Percentiles rank a stretch among this genome's conserved stretches.
Conservation (phyloP, 1,140 invertebrate species). For the Matsumurasca onukii region DNA sequence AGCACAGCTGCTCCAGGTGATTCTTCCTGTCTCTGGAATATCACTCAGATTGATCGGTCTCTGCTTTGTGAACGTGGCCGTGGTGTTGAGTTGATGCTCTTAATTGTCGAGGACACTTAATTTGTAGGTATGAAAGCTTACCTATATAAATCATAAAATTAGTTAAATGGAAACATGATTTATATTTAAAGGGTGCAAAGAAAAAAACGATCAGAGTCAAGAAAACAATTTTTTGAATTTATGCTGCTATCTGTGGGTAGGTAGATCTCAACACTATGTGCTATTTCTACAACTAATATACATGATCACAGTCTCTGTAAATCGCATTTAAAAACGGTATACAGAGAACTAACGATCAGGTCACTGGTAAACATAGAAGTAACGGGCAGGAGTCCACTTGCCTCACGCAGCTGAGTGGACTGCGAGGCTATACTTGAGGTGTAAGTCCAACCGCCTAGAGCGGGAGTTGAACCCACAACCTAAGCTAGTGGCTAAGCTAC, state of each 20-base stretch:
- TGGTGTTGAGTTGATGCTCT: too few species aligned
- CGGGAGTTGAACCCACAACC: too few species aligned
- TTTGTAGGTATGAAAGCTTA: too few species aligned
- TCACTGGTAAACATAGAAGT: conserved; percentile 11
- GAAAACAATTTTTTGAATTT: neutral
- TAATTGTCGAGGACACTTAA: too few species aligned
- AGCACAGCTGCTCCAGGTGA: too few species aligned
- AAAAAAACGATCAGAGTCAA: conserved; percentile 22
- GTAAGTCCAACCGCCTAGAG: too few species aligned
- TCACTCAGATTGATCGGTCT: too few species aligned
- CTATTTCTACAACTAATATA: neutral
- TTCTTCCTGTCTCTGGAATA: too few species aligned
- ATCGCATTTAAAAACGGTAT: neutral
- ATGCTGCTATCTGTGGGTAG: neutral
- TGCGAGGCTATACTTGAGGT: neutral
- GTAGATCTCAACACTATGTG: neutral
- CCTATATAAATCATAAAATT: too few species aligned
- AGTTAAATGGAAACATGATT: too few species aligned
- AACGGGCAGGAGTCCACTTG: conserved; percentile 5
- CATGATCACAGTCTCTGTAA: conserved; percentile 1
- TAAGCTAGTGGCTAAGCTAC: too few species aligned
- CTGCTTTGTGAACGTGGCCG: too few species aligned
- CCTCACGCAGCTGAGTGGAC: neutral
- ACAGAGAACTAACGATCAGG: conserved; percentile 16
- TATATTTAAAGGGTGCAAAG: conserved; percentile 2